Percentiles rank a stretch among this genome's conserved stretches.
Evolutionary conservation across 2,888 invertebrate genomes (phyloP).

Genomic region (Anarsia innoxiella): DNA sequence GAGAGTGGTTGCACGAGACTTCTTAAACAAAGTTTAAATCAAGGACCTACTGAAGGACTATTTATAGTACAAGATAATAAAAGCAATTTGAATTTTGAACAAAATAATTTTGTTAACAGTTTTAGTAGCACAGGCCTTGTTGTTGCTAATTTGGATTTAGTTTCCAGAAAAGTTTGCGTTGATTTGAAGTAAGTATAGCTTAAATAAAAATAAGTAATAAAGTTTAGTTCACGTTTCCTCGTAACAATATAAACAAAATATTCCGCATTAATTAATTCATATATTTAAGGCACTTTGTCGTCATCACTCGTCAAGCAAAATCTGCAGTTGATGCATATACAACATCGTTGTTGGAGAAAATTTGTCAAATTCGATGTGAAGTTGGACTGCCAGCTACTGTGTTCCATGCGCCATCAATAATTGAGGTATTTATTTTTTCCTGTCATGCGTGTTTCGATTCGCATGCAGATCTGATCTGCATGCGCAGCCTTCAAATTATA

Average conservation of each 20-base stretch:
- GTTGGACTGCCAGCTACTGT: constrained; percentile 30
- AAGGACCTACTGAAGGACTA: constrained; percentile 34
- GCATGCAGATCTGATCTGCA: too few relatives aligned
- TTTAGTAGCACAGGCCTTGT: constrained; percentile 29
- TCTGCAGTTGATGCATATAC: constrained; percentile 28
- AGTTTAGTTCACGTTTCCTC: too few relatives aligned
- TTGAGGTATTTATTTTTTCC: neutral
- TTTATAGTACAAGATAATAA: constrained; percentile 28
- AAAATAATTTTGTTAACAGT: constrained; percentile 24
- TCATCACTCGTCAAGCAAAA: constrained; percentile 25
- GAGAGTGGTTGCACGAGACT: constrained; percentile 30
- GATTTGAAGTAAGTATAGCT: constrained; percentile 34
- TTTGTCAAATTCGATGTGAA: constrained; percentile 34
- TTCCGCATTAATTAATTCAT: too few relatives aligned
- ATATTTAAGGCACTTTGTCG: constrained; percentile 32
- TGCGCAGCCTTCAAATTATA: too few relatives aligned
- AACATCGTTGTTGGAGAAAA: constrained; percentile 28
- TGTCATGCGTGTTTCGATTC: too few relatives aligned
- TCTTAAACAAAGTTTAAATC: constrained; percentile 27
- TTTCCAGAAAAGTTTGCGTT: constrained; percentile 30
- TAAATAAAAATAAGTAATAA: too few relatives aligned
- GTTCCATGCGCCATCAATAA: constrained; percentile 22
- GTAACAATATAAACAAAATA: too few relatives aligned
- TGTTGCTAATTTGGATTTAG: constrained; percentile 35
- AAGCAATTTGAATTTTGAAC: constrained; percentile 9